Conservation (phyloP, 2,113 vertebrate species). For the Hyperopisus bebe region DNA sequence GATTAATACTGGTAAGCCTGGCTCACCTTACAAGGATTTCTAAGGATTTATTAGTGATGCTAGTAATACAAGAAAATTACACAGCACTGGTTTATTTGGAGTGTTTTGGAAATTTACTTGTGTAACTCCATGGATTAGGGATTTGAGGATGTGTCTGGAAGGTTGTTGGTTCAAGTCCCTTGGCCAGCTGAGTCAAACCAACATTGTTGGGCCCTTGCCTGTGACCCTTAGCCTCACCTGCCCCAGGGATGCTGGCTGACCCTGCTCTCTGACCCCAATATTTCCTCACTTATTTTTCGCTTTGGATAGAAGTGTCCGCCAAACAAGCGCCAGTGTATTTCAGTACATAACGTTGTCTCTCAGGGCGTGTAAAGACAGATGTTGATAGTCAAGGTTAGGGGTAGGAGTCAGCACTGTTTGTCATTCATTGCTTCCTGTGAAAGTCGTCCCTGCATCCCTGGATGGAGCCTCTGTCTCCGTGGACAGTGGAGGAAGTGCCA, state of each 20-base stretch:
- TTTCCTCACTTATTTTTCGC: neutral
- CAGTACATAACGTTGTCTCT: neutral
- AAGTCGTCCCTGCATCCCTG: neutral
- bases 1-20: neutral
- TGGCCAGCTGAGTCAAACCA: neutral
- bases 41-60: neutral
- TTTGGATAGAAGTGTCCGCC: neutral
- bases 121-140: neutral
- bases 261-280: neutral
- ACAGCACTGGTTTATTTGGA: neutral
- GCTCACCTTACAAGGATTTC: neutral
- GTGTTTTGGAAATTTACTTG: neutral
- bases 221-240: neutral
- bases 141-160: neutral
- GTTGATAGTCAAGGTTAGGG: neutral
- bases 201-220: neutral
- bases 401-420: neutral
- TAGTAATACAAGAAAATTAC: neutral
- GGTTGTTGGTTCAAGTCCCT: neutral
- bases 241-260: neutral
- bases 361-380: neutral
- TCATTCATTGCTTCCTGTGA: conserved; percentile 15
- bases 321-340: neutral
- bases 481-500: conserved; percentile 49
- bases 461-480: conserved; percentile 23